Evolutionary conservation across 2,113 vertebrate species (phyloP).

Genomic region (Saguinus imperator): DNA sequence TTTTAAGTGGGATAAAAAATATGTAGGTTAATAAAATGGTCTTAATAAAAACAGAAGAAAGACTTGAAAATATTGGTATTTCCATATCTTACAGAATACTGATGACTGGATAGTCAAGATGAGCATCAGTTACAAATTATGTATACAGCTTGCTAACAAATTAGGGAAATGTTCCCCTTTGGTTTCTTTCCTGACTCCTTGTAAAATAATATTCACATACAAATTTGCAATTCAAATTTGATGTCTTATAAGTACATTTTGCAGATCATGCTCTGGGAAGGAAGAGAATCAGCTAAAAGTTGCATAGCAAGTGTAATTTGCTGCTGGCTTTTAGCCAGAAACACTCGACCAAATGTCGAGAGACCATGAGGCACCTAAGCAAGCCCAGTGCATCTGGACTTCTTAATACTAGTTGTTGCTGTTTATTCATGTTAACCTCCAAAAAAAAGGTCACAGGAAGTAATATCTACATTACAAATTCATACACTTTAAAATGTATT

Average conservation of each 20-base stretch:
- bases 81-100: not conserved
- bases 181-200: constrained; percentile 54
- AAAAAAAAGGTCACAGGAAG: constrained; percentile 57
- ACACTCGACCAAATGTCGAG: constrained; percentile 57
- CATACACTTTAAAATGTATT: constrained; percentile 35
- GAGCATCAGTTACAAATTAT: constrained; percentile 30
- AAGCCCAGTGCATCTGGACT: constrained; percentile 57
- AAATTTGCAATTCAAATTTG: constrained; percentile 69
- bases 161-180: constrained; percentile 56
- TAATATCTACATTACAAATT: constrained; percentile 66
- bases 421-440: constrained; percentile 47
- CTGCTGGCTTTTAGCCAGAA: constrained; percentile 62
- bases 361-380: constrained; percentile 28
- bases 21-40: not conserved
- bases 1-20: constrained; percentile 41
- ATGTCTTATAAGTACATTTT: constrained; percentile 57
- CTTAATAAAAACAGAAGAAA: constrained; percentile 20
- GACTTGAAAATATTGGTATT: not conserved
- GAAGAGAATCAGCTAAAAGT: not conserved
- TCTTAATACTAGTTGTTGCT: not conserved
- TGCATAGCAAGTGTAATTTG: constrained; percentile 59
- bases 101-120: constrained; percentile 4
- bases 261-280: constrained; percentile 58
- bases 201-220: constrained; percentile 61
- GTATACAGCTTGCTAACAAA: constrained; percentile 66